Conservation (phyloP, 35 echinoderm and acorn worm species). For the Ophiothrix spiculata region DNA sequence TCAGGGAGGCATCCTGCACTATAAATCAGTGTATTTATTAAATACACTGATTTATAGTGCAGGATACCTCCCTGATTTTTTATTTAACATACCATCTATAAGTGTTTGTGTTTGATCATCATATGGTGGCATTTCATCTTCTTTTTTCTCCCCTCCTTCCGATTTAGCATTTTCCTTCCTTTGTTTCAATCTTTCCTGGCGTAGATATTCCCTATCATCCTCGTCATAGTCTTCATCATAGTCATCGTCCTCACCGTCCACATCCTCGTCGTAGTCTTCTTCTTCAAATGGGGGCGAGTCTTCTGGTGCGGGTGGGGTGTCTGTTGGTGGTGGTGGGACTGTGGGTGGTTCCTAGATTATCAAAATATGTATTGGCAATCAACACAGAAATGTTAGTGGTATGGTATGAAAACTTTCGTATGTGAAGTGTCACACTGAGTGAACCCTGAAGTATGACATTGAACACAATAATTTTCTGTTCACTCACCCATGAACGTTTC, state of each 20-base stretch:
- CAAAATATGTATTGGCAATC: no score
- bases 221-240: slow-evolving; percentile 64
- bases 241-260: slow-evolving; percentile 47
- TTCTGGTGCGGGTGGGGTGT: background rate
- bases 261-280: slow-evolving; percentile 33
- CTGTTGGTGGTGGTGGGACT: background rate
- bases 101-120: slow-evolving; percentile 69
- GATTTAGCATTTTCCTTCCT: slow-evolving; percentile 15
- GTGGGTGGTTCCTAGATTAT: background rate
- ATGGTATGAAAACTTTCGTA: no score
- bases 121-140: slow-evolving; percentile 84
- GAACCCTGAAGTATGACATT: no score
- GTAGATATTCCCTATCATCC: slow-evolving; percentile 13
- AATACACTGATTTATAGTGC: slow-evolving; percentile 84
- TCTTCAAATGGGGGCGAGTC: slow-evolving; percentile 36
- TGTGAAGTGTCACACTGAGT: no score
- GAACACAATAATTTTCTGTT: no score
- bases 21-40: slow-evolving; percentile 64
- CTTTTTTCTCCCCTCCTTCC: slow-evolving; percentile 23
- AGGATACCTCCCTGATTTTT: no score
- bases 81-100: slow-evolving; percentile 73
- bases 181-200: background rate
- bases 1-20: no score
- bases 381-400: no score
- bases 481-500: no score